Base-by-base conservation (phyloP, 2,888 invertebrate genomes). In the Dryomyza anilis region DNA sequence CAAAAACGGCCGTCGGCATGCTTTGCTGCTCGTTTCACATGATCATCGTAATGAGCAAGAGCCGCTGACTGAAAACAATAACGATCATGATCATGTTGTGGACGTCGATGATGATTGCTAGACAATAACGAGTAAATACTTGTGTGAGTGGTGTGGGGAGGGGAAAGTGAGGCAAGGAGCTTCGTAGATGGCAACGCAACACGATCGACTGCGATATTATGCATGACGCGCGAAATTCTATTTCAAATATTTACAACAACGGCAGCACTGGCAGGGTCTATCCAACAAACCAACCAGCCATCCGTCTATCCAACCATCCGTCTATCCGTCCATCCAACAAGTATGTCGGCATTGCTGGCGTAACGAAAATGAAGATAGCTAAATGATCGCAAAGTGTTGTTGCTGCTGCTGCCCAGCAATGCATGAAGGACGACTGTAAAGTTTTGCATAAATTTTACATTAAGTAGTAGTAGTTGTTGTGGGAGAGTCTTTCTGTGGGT, bases 381-480 rank as follows among this genome's bases (percentile, higher is more conserved):
- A 43, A 57, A 57, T 43, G 43, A 57, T 56, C 56, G 25, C 27
- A 46, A 27, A 46, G 30, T 25, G 50, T 43, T n/a, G n/a, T 56
- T 33, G 48, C 33, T 21, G 30, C 29, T 48, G 50, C 36, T 46
- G 69, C 66, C 65, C 74, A 76, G 71, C 73, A 72, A 72, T 74
- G 78, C 78, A 73, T 81, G 81, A 80, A 78, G 76, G 78, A 75
- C 75, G 78, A 71, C 72, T 73, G 75, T 72, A 69, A 48, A 48
- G 36, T 53, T 68, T 65, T 60, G 65, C 65, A 60, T 63, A 45
- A n/a, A n/a, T n/a, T n/a, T n/a, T n/a, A n/a, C n/a, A n/a, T n/a
- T n/a, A n/a, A n/a, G n/a, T n/a, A n/a, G n/a, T n/a, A n/a, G n/a
- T n/a, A n/a, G n/a, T n/a, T n/a, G n/a, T n/a, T n/a, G n/a, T n/a